These are phyloP conservation scores for Ditylenchus weischeri DNA, from an alignment of 2,888 invertebrate genomes.

Conservation along the genomic window DNA sequence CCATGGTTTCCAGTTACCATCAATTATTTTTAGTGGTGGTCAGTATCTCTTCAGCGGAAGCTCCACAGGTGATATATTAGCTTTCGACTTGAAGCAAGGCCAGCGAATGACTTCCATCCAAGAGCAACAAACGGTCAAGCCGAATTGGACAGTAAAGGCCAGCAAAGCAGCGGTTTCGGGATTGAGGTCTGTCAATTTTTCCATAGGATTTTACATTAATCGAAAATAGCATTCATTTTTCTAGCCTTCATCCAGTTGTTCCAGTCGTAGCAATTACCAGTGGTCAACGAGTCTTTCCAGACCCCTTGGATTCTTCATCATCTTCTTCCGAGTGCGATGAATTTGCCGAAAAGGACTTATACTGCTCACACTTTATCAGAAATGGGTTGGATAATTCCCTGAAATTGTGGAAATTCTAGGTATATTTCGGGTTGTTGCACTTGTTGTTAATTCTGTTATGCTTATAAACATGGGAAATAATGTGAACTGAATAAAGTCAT, in stretches of 20 bases:
- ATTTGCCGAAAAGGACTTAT: slow-evolving; percentile 11
- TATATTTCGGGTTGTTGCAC: too few relatives aligned
- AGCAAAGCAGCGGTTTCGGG: slow-evolving; percentile 22
- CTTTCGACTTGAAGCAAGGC: slow-evolving; percentile 31
- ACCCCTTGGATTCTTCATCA: slow-evolving; percentile 11
- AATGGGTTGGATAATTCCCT: slow-evolving; percentile 22
- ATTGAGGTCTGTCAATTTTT: slow-evolving; percentile 17
- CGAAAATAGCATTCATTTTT: background rate
- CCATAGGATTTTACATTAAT: too few relatives aligned
- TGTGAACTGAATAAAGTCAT: too few relatives aligned
- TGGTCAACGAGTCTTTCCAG: slow-evolving; percentile 36
- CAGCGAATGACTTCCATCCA: background rate
- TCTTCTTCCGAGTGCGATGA: slow-evolving; percentile 9
- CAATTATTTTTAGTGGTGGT: slow-evolving; percentile 18
- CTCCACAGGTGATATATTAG: slow-evolving; percentile 28
- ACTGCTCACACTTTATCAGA: background rate
- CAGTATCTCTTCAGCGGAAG: slow-evolving; percentile 34
- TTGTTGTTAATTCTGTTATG: too few relatives aligned
- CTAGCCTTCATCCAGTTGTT: slow-evolving; percentile 30
- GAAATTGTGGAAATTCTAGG: slow-evolving; percentile 17
- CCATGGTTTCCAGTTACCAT: background rate
- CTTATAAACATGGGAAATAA: too few relatives aligned
- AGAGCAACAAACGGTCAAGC: background rate
- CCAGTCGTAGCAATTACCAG: slow-evolving; percentile 27
- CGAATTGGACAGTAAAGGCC: slow-evolving; percentile 10